phyloP scores from a whole-genome alignment of 2,888 invertebrate species.

The Heliconius ethilla region DNA sequence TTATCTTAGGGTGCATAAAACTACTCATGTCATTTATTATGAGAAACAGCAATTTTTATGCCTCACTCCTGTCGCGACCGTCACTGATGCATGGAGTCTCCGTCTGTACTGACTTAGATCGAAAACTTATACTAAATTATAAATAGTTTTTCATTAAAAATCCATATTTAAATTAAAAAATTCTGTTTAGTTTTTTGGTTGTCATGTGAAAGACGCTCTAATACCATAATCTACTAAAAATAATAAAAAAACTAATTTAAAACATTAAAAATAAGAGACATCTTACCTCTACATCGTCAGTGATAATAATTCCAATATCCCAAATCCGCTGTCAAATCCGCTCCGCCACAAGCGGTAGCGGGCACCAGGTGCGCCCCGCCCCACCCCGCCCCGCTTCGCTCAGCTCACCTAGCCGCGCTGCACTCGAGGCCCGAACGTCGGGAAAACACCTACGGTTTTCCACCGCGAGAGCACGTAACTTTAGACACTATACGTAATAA shows the following conservation, averaged over 20 bases:
- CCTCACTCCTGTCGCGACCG: conserved; percentile 57
- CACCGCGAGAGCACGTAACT: conserved; percentile 69
- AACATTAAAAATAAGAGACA: neutral
- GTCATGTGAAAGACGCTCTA: neutral
- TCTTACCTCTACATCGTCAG: conserved; percentile 2
- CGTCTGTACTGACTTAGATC: conserved; percentile 66
- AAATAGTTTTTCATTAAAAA: conserved; percentile 29
- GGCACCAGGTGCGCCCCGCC: conserved; percentile 77
- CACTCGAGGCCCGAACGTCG: conserved; percentile 80
- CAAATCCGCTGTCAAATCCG: conserved; percentile 16
- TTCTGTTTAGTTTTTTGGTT: neutral
- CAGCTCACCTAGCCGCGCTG: conserved; percentile 63
- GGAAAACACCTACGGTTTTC: conserved; percentile 79
- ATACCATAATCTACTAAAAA: neutral
- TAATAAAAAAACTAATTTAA: neutral
- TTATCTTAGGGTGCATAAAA: conserved; percentile 48
- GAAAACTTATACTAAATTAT: conserved; percentile 53
- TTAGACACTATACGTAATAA: conserved; percentile 55
- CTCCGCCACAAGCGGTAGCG: conserved; percentile 54
- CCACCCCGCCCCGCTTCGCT: conserved; percentile 64
- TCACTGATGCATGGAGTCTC: conserved; percentile 69
- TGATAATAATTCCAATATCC: conserved; percentile 20
- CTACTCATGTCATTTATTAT: conserved; percentile 47
- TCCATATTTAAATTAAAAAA: neutral
- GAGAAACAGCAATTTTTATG: conserved; percentile 62